A percentile compares a stretch with the other conserved stretches of the same genome.
Conservation (phyloP, 2,797 vertebrate species). For the Apogon hyalosoma region DNA sequence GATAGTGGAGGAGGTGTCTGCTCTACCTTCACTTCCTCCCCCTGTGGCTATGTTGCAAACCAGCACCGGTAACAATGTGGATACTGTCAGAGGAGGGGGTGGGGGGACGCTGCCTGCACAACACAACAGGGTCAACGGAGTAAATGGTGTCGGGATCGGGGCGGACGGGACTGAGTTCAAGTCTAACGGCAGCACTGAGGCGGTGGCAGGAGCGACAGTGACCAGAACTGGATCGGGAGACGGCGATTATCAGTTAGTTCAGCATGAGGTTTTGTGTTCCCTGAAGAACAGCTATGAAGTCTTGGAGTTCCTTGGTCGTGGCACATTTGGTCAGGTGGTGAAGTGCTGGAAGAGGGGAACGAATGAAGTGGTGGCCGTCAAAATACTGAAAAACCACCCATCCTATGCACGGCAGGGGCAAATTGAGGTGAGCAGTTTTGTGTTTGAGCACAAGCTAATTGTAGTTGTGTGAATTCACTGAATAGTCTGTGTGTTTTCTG, state of each 20-base stretch:
- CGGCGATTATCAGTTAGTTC: slow-evolving; percentile 96
- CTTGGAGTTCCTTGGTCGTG: slow-evolving; percentile 95
- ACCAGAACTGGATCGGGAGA: slow-evolving; percentile 82
- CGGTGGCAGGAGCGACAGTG: slow-evolving; percentile 60
- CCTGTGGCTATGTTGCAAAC: slow-evolving; percentile 94
- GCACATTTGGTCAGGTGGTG: slow-evolving; percentile 97
- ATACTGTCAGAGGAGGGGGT: slow-evolving; percentile 70
- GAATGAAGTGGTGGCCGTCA: slow-evolving; percentile 94
- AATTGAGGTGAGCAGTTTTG: slow-evolving; percentile 88
- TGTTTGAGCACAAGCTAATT: background rate
- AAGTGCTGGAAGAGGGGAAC: slow-evolving; percentile 98
- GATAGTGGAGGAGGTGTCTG: slow-evolving; percentile 93
- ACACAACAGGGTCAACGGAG: slow-evolving; percentile 57
- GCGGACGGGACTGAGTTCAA: slow-evolving; percentile 42
- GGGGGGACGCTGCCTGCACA: slow-evolving; percentile 81
- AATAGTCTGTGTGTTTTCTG: background rate
- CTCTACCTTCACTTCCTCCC: slow-evolving; percentile 87
- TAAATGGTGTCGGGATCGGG: slow-evolving; percentile 16
- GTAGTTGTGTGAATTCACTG: background rate
- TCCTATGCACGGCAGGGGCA: slow-evolving; percentile 97
- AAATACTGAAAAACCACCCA: slow-evolving; percentile 98
- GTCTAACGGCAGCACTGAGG: slow-evolving; percentile 51
- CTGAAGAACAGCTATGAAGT: slow-evolving; percentile 96
- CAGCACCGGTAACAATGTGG: slow-evolving; percentile 85
- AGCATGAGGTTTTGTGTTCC: slow-evolving; percentile 95